phyloP scores from a whole-genome alignment of 2,797 vertebrate genomes.

The Pogoniulus pusillus region DNA sequence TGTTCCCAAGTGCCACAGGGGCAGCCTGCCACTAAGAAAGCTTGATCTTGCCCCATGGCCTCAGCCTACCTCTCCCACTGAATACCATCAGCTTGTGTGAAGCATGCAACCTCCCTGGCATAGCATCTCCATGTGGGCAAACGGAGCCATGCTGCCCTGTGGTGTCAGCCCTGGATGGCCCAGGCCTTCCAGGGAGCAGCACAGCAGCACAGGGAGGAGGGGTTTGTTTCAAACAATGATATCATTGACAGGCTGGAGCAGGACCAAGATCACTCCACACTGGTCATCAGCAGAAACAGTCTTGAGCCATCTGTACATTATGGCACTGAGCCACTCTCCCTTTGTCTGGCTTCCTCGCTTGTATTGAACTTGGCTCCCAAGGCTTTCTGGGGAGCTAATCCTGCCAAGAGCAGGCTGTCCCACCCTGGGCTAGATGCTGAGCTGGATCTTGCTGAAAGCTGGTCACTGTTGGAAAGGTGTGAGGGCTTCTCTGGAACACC shows the following conservation, averaged over 20 bases:
- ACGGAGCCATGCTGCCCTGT: neutral
- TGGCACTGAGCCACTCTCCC: constrained; percentile 73
- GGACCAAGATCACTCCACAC: neutral
- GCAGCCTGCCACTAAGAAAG: neutral
- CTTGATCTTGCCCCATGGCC: neutral
- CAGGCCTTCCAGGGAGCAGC: constrained; percentile 7
- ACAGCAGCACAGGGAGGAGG: neutral
- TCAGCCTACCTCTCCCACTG: neutral
- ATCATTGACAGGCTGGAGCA: constrained; percentile 65
- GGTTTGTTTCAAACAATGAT: constrained; percentile 68
- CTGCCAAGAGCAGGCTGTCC: constrained; percentile 40
- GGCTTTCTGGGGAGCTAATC: constrained; percentile 80
- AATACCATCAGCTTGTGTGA: neutral
- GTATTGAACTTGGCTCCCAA: neutral
- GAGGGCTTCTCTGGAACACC: neutral
- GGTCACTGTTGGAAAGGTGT: neutral
- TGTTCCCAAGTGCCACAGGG: neutral
- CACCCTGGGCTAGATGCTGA: neutral
- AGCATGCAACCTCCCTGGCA: neutral
- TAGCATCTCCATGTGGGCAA: neutral
- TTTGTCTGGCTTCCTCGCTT: neutral
- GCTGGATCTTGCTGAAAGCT: neutral
- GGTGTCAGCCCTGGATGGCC: neutral
- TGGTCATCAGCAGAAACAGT: constrained; percentile 61
- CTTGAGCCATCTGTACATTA: constrained; percentile 70